Evolutionary conservation across 92 coral and sea anemone genomes (phyloP).

Genomic region (Anthopleura xanthogrammica): DNA sequence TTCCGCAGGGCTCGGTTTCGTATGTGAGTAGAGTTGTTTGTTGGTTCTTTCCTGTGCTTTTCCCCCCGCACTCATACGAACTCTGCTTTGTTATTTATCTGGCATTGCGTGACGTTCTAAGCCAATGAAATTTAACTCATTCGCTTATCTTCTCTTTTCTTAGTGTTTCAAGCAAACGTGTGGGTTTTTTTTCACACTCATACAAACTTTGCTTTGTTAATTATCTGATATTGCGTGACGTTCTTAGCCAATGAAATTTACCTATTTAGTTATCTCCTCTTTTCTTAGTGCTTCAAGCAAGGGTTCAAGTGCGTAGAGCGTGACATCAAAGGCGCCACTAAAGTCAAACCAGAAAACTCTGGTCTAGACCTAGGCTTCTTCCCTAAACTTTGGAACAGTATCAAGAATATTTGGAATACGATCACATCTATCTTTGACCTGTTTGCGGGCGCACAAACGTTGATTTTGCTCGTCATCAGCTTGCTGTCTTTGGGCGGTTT

Average conservation of each 20-base stretch:
- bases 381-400: conserved; percentile 59
- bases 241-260: too few relatives aligned
- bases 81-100: too few relatives aligned
- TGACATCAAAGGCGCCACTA: conserved; percentile 63
- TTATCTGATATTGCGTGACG: too few relatives aligned
- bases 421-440: conserved; percentile 44
- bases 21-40: too few relatives aligned
- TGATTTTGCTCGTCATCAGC: conserved; percentile 38
- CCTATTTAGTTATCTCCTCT: too few relatives aligned
- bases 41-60: too few relatives aligned
- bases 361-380: conserved; percentile 71
- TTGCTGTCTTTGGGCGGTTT: conserved; percentile 68
- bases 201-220: too few relatives aligned
- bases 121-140: too few relatives aligned
- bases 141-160: not conserved
- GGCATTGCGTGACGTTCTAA: too few relatives aligned
- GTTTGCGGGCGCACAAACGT: conserved; percentile 41
- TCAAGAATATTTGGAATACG: conserved; percentile 52
- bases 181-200: too few relatives aligned
- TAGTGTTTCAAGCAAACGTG: conserved; percentile 73
- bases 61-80: too few relatives aligned
- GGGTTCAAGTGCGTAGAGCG: conserved; percentile 81
- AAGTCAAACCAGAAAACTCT: conserved; percentile 63
- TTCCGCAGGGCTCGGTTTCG: too few relatives aligned
- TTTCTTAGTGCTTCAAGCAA: conserved; percentile 58